These are phyloP conservation scores for Selenia dentaria DNA, from an alignment of 2,888 invertebrate species.

Conservation along the genomic window DNA sequence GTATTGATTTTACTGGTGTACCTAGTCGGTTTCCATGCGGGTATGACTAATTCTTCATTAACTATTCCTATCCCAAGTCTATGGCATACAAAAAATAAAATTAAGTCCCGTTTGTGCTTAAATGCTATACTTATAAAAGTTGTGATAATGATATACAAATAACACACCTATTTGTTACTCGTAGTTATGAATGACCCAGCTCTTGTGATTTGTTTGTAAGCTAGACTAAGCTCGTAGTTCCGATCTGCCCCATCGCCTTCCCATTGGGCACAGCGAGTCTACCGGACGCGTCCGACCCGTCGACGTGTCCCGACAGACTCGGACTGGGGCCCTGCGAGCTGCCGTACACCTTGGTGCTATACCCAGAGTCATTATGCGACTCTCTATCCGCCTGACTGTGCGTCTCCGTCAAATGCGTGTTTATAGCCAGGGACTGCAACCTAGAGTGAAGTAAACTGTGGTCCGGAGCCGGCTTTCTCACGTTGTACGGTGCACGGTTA, in stretches of 20 bases:
- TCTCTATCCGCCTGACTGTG: constrained; percentile 85
- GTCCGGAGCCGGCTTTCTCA: constrained; percentile 66
- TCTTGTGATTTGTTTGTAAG: not conserved
- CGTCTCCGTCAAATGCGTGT: constrained; percentile 75
- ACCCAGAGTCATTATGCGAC: constrained; percentile 93
- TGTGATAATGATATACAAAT: too few relatives aligned
- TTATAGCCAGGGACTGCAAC: constrained; percentile 76
- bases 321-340: constrained; percentile 92
- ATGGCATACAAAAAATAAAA: too few relatives aligned
- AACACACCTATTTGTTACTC: too few relatives aligned
- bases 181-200: too few relatives aligned
- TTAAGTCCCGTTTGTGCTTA: too few relatives aligned
- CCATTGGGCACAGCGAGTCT: constrained; percentile 49
- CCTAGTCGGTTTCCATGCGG: too few relatives aligned
- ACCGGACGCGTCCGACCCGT: constrained; percentile 29
- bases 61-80: too few relatives aligned
- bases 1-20: too few relatives aligned
- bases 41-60: too few relatives aligned
- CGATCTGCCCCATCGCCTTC: constrained; percentile 72
- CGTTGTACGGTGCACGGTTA: constrained; percentile 53
- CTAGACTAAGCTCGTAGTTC: constrained; percentile 88
- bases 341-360: constrained; percentile 92
- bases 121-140: too few relatives aligned
- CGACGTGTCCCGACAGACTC: constrained; percentile 86
- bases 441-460: constrained; percentile 74